Conservation (phyloP, 2,888 invertebrate species). For the Baccha elongata region DNA sequence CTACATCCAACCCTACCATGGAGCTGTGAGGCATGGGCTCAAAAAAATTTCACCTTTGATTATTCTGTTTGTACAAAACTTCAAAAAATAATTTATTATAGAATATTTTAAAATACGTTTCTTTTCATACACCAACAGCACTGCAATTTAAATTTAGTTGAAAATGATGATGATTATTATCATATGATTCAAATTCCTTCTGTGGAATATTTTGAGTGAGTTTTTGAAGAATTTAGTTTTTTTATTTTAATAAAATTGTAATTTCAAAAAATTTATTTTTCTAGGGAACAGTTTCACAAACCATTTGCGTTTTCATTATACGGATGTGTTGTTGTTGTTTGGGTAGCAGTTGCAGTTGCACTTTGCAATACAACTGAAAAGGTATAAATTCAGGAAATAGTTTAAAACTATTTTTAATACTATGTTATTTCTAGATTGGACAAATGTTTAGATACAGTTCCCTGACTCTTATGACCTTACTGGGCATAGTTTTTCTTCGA, state of each 20-base stretch:
- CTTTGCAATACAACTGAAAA: not conserved
- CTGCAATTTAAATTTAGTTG: not conserved
- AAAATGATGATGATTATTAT: not conserved
- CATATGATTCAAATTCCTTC: constrained; percentile 12
- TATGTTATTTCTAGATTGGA: constrained; percentile 77
- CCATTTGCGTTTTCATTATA: constrained; percentile 37
- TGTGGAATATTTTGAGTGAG: constrained; percentile 50
- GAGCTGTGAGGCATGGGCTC: constrained; percentile 79
- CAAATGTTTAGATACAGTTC: constrained; percentile 76
- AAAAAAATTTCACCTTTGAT: not conserved
- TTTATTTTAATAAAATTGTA: too few relatives aligned
- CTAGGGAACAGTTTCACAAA: constrained; percentile 9
- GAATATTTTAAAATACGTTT: not conserved
- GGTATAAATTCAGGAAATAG: not conserved
- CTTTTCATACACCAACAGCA: not conserved
- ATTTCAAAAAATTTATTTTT: not conserved
- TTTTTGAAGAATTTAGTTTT: not conserved
- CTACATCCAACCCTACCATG: constrained; percentile 88
- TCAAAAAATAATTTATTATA: not conserved
- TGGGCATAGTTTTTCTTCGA: constrained; percentile 35
- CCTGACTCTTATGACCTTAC: constrained; percentile 66
- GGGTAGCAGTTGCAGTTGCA: constrained; percentile 17
- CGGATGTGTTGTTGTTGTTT: constrained; percentile 29
- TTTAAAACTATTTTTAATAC: too few relatives aligned
- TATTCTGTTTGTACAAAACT: constrained; percentile 14